Conservation (phyloP, 2,888 invertebrate species). For the Drosophila paramelanica region DNA sequence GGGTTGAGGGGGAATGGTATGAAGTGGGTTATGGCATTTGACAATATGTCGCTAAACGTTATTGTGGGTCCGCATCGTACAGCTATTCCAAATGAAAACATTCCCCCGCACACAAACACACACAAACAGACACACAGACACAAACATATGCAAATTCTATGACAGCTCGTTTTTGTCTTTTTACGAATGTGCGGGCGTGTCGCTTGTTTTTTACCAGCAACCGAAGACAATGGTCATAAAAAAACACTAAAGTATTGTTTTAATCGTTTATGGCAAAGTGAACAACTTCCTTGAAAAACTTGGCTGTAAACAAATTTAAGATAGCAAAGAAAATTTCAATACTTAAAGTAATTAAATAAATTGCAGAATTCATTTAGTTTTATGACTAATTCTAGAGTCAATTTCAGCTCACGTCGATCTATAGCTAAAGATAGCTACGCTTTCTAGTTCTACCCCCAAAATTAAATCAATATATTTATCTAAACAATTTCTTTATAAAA, state of each 20-base stretch:
- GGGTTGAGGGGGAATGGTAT: neutral
- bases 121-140: neutral
- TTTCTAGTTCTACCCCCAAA: neutral
- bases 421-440: conserved; percentile 33
- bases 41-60: conserved; percentile 22
- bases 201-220: conserved; percentile 14
- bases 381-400: neutral
- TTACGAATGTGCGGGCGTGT: conserved; percentile 56
- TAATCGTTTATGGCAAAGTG: conserved; percentile 51
- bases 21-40: conserved; percentile 1
- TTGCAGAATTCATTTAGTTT: no score
- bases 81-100: conserved; percentile 32
- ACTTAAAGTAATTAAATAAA: neutral
- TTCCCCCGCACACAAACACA: conserved; percentile 11
- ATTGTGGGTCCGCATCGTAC: conserved; percentile 35
- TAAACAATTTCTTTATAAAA: conserved; percentile 25
- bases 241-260: conserved; percentile 18
- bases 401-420: conserved; percentile 21
- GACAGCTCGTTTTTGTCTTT: neutral
- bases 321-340: neutral
- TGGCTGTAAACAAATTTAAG: neutral
- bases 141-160: conserved; percentile 45
- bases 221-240: conserved; percentile 23
- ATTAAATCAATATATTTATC: conserved; percentile 14
- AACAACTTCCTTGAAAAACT: conserved; percentile 45